Percentiles rank a stretch among this genome's conserved stretches.
phyloP scores from a whole-genome alignment of 2,888 invertebrate species.

The Ctenicera cuprea region DNA sequence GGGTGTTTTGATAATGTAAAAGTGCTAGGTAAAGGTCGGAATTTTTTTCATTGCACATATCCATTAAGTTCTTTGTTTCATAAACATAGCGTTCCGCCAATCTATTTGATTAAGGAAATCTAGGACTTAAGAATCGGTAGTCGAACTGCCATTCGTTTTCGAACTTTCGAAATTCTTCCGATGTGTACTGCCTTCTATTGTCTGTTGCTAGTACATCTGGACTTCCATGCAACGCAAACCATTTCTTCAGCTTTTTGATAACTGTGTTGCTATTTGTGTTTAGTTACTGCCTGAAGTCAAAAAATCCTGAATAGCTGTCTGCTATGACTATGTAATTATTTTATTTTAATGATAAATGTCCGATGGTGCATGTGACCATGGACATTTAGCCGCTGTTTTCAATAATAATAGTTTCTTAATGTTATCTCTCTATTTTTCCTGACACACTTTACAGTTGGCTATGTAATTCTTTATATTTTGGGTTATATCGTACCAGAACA shows the following conservation, averaged over 20 bases:
- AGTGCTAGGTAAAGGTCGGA: slow-evolving; percentile 24
- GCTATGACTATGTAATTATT: too few relatives aligned
- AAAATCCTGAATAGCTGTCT: too few relatives aligned
- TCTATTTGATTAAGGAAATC: slow-evolving; percentile 31
- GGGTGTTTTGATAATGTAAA: slow-evolving; percentile 7
- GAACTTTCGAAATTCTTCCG: slow-evolving; percentile 36
- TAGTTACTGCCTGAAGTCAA: too few relatives aligned
- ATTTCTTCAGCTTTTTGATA: slow-evolving; percentile 34
- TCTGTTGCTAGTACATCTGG: slow-evolving; percentile 35
- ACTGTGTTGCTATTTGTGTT: slow-evolving; percentile 16
- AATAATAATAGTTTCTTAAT: too few relatives aligned
- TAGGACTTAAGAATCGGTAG: slow-evolving; percentile 37
- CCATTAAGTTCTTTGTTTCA: slow-evolving; percentile 22
- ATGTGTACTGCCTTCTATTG: slow-evolving; percentile 33
- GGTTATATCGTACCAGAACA: too few relatives aligned
- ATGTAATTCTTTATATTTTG: too few relatives aligned
- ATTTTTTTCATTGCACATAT: slow-evolving; percentile 18
- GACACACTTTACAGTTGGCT: too few relatives aligned
- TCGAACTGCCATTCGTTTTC: slow-evolving; percentile 21
- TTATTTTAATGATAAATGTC: too few relatives aligned
- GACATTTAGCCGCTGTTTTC: too few relatives aligned
- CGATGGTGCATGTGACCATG: too few relatives aligned
- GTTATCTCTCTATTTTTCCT: too few relatives aligned
- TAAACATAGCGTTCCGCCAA: slow-evolving; percentile 18
- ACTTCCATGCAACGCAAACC: slow-evolving; percentile 41